phyloP scores from a whole-genome alignment of 1,140 invertebrate species.

The Marisa cornuarietis region DNA sequence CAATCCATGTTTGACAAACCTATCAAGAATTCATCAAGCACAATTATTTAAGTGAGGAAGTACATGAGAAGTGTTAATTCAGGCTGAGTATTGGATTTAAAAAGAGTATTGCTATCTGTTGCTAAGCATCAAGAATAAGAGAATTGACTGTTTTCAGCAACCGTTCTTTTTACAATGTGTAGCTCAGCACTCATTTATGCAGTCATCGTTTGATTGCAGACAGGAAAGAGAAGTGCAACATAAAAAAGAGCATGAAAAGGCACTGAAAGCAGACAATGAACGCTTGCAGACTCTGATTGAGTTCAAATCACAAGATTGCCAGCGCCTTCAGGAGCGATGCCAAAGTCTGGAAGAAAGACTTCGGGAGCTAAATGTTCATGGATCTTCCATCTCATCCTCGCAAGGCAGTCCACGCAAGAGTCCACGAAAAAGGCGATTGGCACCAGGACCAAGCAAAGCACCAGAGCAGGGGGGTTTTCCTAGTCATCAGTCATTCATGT shows the following conservation, averaged over 20 bases:
- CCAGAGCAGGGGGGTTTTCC: conserved; percentile 21
- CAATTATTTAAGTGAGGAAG: no score
- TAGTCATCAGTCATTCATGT: conserved; percentile 17
- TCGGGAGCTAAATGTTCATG: neutral
- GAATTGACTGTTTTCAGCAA: no score
- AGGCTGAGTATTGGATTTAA: no score
- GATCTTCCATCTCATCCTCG: neutral
- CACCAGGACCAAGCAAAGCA: neutral
- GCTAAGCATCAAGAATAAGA: no score
- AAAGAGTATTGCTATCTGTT: no score
- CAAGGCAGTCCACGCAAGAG: conserved; percentile 12
- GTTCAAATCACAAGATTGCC: conserved; percentile 42
- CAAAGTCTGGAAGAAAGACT: conserved; percentile 30
- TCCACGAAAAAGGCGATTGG: conserved; percentile 1
- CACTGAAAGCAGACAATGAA: conserved; percentile 35
- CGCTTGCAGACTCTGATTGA: conserved; percentile 41
- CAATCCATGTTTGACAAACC: no score
- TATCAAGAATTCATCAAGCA: no score
- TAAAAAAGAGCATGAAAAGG: conserved; percentile 35
- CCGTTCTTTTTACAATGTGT: no score
- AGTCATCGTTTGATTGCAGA: neutral
- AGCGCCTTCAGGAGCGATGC: conserved; percentile 35
- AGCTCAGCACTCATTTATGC: no score
- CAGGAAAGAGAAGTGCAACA: conserved; percentile 28
- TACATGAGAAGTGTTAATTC: no score